Base-by-base conservation (phyloP, 2,888 invertebrate genomes). In the Melanophora roralis region DNA sequence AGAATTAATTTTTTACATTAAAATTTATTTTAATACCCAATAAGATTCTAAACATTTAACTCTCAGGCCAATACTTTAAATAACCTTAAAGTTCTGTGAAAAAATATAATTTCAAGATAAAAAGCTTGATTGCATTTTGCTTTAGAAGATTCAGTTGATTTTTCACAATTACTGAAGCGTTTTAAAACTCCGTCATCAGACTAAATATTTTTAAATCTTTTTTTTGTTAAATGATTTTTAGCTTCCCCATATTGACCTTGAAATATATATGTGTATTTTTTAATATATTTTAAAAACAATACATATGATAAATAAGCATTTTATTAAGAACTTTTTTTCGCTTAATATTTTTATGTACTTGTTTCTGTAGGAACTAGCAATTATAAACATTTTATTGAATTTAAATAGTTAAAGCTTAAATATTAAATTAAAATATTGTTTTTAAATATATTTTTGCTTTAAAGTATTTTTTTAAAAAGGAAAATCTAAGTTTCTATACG, bases 131-230 rank as follows among this genome's bases (percentile, higher is more conserved):
- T 74, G 72, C 69, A 69, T 40, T 59, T 77, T 53, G 53, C 76
- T 60, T 21, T 73, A 38, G 45, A 34, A 16, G 49, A 12, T 14
- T 43, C 32, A 16, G 40, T 59, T 65, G 9, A 19, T 65, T 78
- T 84, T 82, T 82, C 83, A 67, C 83, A 86, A 84, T 88, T 86
- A 86, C 85, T 87, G 88, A 87, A 88, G 87, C 87, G 86, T 85
- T 76, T 78, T 34, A 75, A 78, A 60, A 72, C 38, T 53, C 19
- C 60, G 64, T 40, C 73, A 40, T 64, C 71, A 75, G 53, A 69
- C 71, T 62, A 75, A 69, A 23, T 27, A 8, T 11, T 27, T 71
- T 8, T 36, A 45, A 12, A 45, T 16, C 32, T 53, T 55, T 9
- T 49, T 65, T 49, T 51, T 40, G 67, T 55, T 72, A 72, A 60